These are phyloP conservation scores for Sebastes schlegelii DNA, from an alignment of 2,113 vertebrate genomes.

Conservation along the genomic window DNA sequence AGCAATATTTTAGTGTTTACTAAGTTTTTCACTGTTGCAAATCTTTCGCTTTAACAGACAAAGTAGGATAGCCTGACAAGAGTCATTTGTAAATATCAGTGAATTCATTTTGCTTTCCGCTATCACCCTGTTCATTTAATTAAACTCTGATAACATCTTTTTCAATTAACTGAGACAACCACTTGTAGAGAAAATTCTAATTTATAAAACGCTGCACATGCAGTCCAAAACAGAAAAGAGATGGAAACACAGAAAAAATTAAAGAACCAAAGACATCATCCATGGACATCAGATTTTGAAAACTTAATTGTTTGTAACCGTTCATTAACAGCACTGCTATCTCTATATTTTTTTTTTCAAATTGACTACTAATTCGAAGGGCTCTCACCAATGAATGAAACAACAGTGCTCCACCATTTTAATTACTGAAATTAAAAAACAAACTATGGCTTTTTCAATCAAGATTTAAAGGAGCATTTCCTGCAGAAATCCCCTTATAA, in stretches of 20 bases:
- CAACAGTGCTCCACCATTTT: not conserved
- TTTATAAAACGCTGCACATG: conserved; percentile 26
- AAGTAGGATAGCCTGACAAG: conserved; percentile 19
- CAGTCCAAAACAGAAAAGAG: conserved; percentile 11
- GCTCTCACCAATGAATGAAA: not conserved
- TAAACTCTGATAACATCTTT: conserved; percentile 65
- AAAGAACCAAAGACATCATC: not conserved
- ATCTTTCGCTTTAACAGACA: conserved; percentile 25
- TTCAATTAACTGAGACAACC: conserved; percentile 66
- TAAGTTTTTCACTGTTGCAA: conserved; percentile 6
- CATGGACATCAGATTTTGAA: conserved; percentile 4
- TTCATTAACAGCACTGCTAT: not conserved
- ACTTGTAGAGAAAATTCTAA: not conserved
- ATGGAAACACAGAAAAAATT: not conserved
- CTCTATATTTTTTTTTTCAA: not conserved
- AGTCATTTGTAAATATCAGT: conserved; percentile 51
- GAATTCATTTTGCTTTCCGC: conserved; percentile 55
- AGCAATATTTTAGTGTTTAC: not conserved
- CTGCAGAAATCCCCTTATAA: not conserved
- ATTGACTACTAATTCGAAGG: not conserved
- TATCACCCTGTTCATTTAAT: conserved; percentile 64
- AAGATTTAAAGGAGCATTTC: not conserved
- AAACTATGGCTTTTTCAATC: not conserved
- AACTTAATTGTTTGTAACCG: not conserved
- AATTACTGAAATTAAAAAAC: not conserved